Base-by-base conservation (phyloP, 2,113 vertebrate genomes). In the Orthonyx spaldingii region DNA sequence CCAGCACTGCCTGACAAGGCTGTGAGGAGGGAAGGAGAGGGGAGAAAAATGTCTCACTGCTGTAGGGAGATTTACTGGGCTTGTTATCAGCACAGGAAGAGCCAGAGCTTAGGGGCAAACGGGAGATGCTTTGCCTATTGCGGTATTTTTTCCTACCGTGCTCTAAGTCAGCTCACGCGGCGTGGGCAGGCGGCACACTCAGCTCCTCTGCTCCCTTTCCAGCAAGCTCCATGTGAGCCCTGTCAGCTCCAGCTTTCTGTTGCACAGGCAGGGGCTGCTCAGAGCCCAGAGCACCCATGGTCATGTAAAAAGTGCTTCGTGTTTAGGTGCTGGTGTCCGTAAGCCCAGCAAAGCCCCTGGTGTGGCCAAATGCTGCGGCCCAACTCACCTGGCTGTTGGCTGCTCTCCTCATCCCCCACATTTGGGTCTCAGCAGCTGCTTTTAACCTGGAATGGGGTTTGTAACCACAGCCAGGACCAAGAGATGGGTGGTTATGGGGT, bases 81-180 rank as follows among this genome's bases (percentile, higher is more conserved):
- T 86, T 2, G 42, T 96, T 96, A 95, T 97, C 94, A 97, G 94
- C 89, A 91, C 78, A 93, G 94, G 93, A 96, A 91, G 93, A 95
- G 91, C 89, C 6, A 21, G 91, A 83, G 95, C 94, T 95, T 70
- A 95, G 93, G 82, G 89, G 94, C 55, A 96, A 95, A 96, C 1
- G 76, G 49, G 87, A 93, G 93, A 94, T 95, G 88, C 90, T 95
- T 96, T 88, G 75, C 90, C 71, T 90, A 61, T 90, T 95, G 94
- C 47, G 20, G 68, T 93, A 60, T 93, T 93, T 96, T 96, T 95
- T 96, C 95, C 94, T 94, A 91, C 77, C 2, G 23, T 4, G 63
- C 83, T 76, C 80, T 28, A 23, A 55, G 53, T 44, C 0, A 19
- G 63, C 41, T 84, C 15, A 5, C 3, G 0, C 7, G 0, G 85